Base-by-base conservation (phyloP, 2,797 vertebrate genomes). In the Mallotus villosus region DNA sequence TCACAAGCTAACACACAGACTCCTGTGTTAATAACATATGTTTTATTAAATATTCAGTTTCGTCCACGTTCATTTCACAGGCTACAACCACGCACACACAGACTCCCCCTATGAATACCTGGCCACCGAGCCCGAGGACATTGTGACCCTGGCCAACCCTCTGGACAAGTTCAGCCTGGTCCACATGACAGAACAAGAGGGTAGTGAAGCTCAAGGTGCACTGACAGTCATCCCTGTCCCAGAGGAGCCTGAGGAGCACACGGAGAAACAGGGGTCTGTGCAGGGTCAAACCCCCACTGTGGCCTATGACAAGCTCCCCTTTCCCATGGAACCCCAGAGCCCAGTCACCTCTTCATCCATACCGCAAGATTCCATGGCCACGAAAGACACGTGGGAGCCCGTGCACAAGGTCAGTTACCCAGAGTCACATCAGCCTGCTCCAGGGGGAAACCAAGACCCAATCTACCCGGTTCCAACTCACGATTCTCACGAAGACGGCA, bases 101-200 rank as follows among this genome's bases (percentile, higher is more conserved):
- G 89, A 92, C 46, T 74, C 90, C 27, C 86, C 93, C 21, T 83
- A 78, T 74, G 87, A 86, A 70, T 84, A 84, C 78, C 71, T 84
- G 77, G 79, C 88, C 79, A 88, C 93, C 4, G 91, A 94, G 79
- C 79, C 89, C 9, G 91, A 94, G 80, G 87, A 93, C 81, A 85
- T 90, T 76, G 85, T 94, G 75, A 94, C 94, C 51, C 88, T 91
- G 73, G 91, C 93, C 34, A 91, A 94, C 78, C 84, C 90, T 49
- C 81, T 92, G 73, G 87, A 94, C 74, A 94, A 96, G 67, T 87
- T 93, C 59, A 86, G 80, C 79, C 79, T 87, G 68, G 88, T 84
- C 41, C 81, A 80, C 66, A 87, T 78, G 27, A 84, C 80, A 4
- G 81, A 85, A 25, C 81, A 88, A 24, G 82, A 71, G 62, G 90